Conservation (phyloP, 2,888 invertebrate species). For the Drosophila paranaensis region DNA sequence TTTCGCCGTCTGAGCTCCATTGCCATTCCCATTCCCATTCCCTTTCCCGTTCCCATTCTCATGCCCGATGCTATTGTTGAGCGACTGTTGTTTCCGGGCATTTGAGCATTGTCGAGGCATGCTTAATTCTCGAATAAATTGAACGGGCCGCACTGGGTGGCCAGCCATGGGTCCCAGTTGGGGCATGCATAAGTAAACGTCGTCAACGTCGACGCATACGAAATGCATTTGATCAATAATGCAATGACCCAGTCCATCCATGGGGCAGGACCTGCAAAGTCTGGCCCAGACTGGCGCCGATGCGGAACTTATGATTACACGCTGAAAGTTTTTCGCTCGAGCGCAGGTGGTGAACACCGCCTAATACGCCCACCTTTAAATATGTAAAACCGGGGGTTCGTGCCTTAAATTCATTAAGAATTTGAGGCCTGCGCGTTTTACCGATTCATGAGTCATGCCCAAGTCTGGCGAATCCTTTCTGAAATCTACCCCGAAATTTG, state of each 20-base stretch:
- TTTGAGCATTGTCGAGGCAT: slow-evolving; percentile 32
- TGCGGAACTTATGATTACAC: slow-evolving; percentile 55
- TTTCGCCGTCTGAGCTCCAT: slow-evolving; percentile 4
- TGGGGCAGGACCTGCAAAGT: background rate
- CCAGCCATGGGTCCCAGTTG: slow-evolving; percentile 5
- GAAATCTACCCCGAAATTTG: slow-evolving; percentile 10
- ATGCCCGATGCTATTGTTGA: slow-evolving; percentile 41
- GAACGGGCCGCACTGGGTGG: slow-evolving; percentile 26
- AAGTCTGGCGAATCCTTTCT: slow-evolving; percentile 51
- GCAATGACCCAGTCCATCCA: slow-evolving; percentile 64
- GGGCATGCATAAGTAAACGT: slow-evolving; percentile 58
- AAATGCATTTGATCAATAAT: slow-evolving; percentile 80
- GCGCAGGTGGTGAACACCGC: slow-evolving; percentile 14
- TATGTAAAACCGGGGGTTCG: slow-evolving; percentile 55
- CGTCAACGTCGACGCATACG: slow-evolving; percentile 45
- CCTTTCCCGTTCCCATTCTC: slow-evolving; percentile 12
- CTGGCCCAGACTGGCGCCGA: slow-evolving; percentile 58
- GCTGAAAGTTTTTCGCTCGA: slow-evolving; percentile 37
- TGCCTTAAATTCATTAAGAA: slow-evolving; percentile 72
- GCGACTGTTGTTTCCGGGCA: slow-evolving; percentile 67
- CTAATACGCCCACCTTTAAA: slow-evolving; percentile 60
- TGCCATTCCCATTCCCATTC: slow-evolving; percentile 9
- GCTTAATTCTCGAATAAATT: slow-evolving; percentile 72
- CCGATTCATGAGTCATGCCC: slow-evolving; percentile 63
- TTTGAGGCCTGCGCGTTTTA: slow-evolving; percentile 43